Evolutionary conservation across 1,140 invertebrate genomes (phyloP).

Genomic region (Drusus annulatus): DNA sequence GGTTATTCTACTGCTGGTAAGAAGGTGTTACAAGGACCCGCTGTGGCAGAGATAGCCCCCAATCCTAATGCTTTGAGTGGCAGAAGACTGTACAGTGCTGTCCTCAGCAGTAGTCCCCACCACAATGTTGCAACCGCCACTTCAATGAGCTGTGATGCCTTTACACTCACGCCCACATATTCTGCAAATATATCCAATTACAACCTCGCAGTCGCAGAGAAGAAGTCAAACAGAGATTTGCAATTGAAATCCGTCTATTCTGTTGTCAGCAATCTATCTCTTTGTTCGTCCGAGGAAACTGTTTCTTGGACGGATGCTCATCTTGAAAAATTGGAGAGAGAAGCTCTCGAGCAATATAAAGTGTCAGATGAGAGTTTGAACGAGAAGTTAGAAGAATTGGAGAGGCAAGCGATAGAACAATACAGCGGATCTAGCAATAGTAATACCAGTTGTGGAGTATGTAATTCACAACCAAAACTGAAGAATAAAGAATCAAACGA

Average conservation of each 20-base stretch:
- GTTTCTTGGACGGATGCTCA: conserved; percentile 61
- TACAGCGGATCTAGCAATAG: conserved; percentile 64
- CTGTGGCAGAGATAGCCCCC: conserved; percentile 11
- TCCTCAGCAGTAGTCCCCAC: conserved; percentile 26
- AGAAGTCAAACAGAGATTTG: conserved; percentile 1
- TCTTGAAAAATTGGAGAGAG: conserved; percentile 69
- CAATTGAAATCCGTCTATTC: conserved; percentile 34
- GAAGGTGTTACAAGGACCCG: not conserved
- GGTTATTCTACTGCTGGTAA: no score
- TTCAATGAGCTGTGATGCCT: conserved; percentile 3
- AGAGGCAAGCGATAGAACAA: conserved; percentile 68
- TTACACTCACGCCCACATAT: not conserved
- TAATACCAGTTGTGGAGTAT: conserved; percentile 67
- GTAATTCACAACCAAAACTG: not conserved
- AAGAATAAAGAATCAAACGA: not conserved
- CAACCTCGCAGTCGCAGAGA: not conserved
- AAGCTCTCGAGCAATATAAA: conserved; percentile 70
- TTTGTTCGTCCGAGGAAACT: conserved; percentile 26
- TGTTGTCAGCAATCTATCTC: not conserved
- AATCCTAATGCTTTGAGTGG: conserved; percentile 1
- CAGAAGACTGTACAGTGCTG: conserved; percentile 45
- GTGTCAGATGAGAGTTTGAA: conserved; percentile 70
- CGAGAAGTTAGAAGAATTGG: conserved; percentile 67
- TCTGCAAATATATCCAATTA: not conserved
- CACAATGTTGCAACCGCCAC: not conserved